A percentile compares a stretch with the other conserved stretches of the same genome.
These are phyloP conservation scores for Lepidochitona cinerea DNA, from an alignment of 2,888 invertebrate genomes.

Conservation along the genomic window DNA sequence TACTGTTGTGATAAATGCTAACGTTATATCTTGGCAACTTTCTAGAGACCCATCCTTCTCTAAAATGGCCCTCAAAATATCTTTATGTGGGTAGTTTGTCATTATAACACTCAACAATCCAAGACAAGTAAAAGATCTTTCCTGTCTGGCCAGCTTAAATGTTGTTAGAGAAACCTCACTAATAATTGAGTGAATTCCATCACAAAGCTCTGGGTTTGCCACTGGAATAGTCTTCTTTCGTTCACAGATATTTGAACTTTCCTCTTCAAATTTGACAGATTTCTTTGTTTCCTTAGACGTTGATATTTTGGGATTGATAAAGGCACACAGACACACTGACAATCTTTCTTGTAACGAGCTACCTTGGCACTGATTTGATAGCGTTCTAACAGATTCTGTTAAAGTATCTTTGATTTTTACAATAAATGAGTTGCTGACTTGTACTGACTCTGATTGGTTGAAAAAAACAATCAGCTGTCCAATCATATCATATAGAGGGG, in stretches of 20 bases:
- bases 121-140: neutral
- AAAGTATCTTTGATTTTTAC: neutral
- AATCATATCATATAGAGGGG: slow-evolving; percentile 46
- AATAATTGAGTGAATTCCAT: neutral
- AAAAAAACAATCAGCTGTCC: slow-evolving; percentile 33
- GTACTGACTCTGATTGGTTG: slow-evolving; percentile 9
- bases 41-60: neutral
- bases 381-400: neutral
- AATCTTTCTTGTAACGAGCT: neutral
- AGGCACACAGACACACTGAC: neutral
- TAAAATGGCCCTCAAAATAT: neutral
- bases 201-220: neutral
- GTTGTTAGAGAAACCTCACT: neutral
- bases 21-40: neutral
- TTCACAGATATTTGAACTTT: neutral
- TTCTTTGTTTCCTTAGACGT: neutral
- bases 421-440: neutral
- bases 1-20: neutral
- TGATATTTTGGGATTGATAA: neutral
- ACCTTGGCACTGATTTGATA: neutral
- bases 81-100: neutral
- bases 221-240: neutral
- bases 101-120: neutral
- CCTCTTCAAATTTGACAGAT: neutral
- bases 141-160: neutral